Percentiles rank a stretch among this genome's conserved stretches.
phyloP scores from a whole-genome alignment of 2,797 vertebrate species.

The Naso thynnoides region DNA sequence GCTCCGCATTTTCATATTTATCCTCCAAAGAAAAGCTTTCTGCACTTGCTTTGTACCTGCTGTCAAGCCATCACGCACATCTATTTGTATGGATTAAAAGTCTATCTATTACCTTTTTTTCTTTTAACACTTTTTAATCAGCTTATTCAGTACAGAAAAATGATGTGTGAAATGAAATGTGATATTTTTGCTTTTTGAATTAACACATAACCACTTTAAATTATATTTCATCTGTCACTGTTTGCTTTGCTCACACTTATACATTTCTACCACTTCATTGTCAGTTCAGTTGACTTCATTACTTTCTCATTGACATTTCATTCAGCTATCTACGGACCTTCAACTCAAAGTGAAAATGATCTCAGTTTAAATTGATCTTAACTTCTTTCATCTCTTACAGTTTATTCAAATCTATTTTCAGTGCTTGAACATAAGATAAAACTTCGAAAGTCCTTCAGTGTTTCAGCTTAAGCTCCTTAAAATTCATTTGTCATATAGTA shows the following conservation, averaged over 20 bases:
- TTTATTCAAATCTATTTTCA: too few species aligned
- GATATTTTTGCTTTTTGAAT: conserved; percentile 1
- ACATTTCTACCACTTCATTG: conserved; percentile 6
- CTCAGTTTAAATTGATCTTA: too few species aligned
- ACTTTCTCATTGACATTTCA: conserved; percentile 7
- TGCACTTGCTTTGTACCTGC: conserved; percentile 64
- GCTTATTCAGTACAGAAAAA: conserved; percentile 38
- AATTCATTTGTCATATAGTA: too few species aligned
- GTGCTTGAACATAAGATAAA: too few species aligned
- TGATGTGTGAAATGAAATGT: too few species aligned
- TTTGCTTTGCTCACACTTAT: background rate
- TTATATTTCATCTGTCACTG: conserved; percentile 10
- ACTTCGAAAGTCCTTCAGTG: too few species aligned
- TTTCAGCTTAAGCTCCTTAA: too few species aligned
- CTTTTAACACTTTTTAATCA: conserved; percentile 37
- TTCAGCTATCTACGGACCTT: background rate
- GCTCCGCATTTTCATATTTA: conserved; percentile 68
- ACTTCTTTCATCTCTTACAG: too few species aligned
- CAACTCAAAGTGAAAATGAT: background rate
- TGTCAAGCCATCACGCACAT: conserved; percentile 63
- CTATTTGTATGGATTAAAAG: conserved; percentile 56
- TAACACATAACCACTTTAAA: conserved; percentile 27
- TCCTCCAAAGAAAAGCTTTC: conserved; percentile 62
- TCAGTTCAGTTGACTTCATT: conserved; percentile 25
- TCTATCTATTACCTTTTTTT: conserved; percentile 36